phyloP scores from a whole-genome alignment of 2,113 vertebrate species.

The Tretioscincus oriximinensis region DNA sequence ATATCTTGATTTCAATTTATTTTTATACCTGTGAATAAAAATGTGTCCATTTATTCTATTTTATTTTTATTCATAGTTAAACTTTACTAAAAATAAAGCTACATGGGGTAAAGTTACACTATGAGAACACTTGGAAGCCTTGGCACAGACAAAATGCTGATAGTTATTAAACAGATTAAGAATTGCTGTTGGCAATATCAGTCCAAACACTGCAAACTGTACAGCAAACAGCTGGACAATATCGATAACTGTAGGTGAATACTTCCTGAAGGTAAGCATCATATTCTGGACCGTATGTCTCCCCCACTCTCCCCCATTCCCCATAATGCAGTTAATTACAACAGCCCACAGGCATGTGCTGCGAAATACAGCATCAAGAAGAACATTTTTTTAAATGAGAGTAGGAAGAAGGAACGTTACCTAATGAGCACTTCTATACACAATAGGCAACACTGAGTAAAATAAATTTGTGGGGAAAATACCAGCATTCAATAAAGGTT shows the following conservation, averaged over 20 bases:
- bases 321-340: conserved; percentile 36
- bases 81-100: conserved; percentile 12
- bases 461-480: not conserved
- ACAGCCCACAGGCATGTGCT: conserved; percentile 28
- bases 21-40: not conserved
- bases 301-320: conserved; percentile 6
- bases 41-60: not conserved
- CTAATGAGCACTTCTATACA: not conserved
- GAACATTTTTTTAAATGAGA: not conserved
- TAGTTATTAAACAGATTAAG: conserved; percentile 32
- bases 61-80: not conserved
- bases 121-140: conserved; percentile 4
- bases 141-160: conserved; percentile 6
- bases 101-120: conserved; percentile 1
- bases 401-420: not conserved
- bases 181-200: conserved; percentile 17
- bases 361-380: conserved; percentile 21
- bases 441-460: not conserved
- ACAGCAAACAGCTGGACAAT: conserved; percentile 10
- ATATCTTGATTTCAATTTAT: not conserved
- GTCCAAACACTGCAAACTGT: not conserved
- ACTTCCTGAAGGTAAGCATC: conserved; percentile 34
- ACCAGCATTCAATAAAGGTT: not conserved
- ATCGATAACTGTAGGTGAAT: conserved; percentile 44
- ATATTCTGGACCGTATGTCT: conserved; percentile 43